Base-by-base conservation (phyloP, 2,113 vertebrate species). In the Gavia stellata region DNA sequence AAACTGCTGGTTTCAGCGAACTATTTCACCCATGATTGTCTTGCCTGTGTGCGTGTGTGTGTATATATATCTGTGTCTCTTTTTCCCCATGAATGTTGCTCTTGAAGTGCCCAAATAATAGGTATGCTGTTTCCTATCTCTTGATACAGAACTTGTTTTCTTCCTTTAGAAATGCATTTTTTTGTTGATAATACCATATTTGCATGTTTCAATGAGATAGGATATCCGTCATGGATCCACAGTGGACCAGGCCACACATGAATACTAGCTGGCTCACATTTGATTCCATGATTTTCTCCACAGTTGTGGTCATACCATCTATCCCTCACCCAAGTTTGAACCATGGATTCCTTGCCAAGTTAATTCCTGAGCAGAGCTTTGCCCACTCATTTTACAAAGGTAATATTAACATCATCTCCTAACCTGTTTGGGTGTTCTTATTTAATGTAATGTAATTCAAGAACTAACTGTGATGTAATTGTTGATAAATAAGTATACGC, bases 301-400 rank as follows among this genome's bases (percentile, higher is more conserved):
- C 98, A 98, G 98, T 98, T 98, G 98, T 98, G 98, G 98, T 98
- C 97, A 98, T 98, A 97, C 98, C 98, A 94, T 98, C 98, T 98
- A 98, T 98, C 97, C 97, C 98, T 97, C 98, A 98, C 97, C 98
- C 98, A 98, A 98, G 98, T 98, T 94, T 98, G 98, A 98, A 98
- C 98, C 98, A 98, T 98, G 98, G 98, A 98, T 98, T 98, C 96
- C 98, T 98, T 98, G 98, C 98, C 97, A 98, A 98, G 98, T 97
- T 98, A 98, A 98, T 98, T 97, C 98, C 98, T 96, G 98, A 98
- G 94, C 98, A 98, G 98, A 98, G 97, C 97, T 98, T 98, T 98
- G 92, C 98, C 95, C 98, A 98, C 97, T 98, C 98, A 97, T 98
- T 98, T 98, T 98, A 98, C 97, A 98, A 98, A 98, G 98, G 98